phyloP scores from a whole-genome alignment of 2,888 invertebrate genomes.

The Papilio gigon region DNA sequence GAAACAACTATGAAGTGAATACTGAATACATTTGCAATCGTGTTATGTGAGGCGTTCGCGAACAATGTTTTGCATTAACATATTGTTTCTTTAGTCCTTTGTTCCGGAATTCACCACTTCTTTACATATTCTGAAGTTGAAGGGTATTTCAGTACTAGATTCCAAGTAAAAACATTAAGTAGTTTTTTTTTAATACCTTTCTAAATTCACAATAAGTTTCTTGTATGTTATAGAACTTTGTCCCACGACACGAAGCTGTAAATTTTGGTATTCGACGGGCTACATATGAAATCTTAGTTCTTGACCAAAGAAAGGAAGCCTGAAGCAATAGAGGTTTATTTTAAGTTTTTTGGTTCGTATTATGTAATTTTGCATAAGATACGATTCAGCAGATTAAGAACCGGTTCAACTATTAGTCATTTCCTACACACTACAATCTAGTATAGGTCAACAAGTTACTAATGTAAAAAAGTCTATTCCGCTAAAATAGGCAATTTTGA shows the following conservation, averaged over 20 bases:
- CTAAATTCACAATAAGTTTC: conserved; percentile 12
- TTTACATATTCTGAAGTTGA: conserved; percentile 25
- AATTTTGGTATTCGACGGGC: background rate
- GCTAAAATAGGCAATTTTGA: too few relatives aligned
- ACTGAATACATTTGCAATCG: conserved; percentile 36
- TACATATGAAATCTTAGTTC: background rate
- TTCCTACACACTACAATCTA: too few relatives aligned
- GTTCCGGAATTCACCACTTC: conserved; percentile 33
- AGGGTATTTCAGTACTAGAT: conserved; percentile 23
- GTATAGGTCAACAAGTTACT: too few relatives aligned
- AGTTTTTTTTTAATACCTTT: conserved; percentile 24
- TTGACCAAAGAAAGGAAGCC: background rate
- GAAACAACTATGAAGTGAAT: conserved; percentile 20
- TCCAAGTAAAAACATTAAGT: conserved; percentile 10
- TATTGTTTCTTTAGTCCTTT: conserved; percentile 34
- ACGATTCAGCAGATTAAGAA: background rate
- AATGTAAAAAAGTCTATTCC: too few relatives aligned
- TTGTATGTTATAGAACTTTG: background rate
- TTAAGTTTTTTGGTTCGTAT: background rate
- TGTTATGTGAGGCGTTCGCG: conserved; percentile 26
- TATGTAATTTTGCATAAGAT: background rate
- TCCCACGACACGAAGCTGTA: background rate
- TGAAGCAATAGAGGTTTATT: background rate
- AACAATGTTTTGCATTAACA: conserved; percentile 32
- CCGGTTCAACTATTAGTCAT: too few relatives aligned